Conservation (phyloP, 64 coral and sea anemone genomes). For the Hydrozoanthus tunicans region DNA sequence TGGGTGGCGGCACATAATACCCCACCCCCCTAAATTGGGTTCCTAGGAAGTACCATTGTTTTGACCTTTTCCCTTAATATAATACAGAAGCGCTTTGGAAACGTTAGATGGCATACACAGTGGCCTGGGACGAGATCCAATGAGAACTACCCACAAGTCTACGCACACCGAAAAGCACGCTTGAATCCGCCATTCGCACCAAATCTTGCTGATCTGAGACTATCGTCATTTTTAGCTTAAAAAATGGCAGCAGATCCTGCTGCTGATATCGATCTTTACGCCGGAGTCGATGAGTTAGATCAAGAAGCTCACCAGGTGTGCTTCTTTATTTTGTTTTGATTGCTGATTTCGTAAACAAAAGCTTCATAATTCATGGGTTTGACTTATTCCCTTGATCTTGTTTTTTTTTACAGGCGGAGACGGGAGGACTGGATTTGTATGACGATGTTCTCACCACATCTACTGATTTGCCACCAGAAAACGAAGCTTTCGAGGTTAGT, state of each 20-base stretch:
- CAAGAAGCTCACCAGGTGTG: conserved; percentile 27
- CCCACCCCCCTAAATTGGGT: too few relatives aligned
- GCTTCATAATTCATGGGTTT: neutral
- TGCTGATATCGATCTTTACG: conserved; percentile 40
- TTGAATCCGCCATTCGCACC: neutral
- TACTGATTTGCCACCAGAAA: conserved; percentile 63
- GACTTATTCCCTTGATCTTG: neutral
- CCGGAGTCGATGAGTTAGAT: conserved; percentile 33
- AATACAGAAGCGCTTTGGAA: too few relatives aligned
- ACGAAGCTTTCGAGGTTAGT: conserved; percentile 64
- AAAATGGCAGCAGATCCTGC: conserved; percentile 49
- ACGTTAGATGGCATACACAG: too few relatives aligned
- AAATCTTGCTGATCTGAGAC: neutral
- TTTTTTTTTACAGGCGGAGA: conserved; percentile 41
- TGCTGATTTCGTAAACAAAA: neutral
- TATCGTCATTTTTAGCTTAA: neutral
- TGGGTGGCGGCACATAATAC: too few relatives aligned
- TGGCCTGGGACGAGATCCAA: neutral
- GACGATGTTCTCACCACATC: conserved; percentile 84
- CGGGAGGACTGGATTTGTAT: conserved; percentile 79
- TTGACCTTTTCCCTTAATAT: too few relatives aligned
- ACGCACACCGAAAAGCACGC: neutral
- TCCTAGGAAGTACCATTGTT: too few relatives aligned
- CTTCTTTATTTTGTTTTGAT: neutral
- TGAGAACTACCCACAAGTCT: neutral